These are phyloP conservation scores for Chondrilla cf. caribensis DNA, from an alignment of 37 sponge, comb jelly and placozoan genomes.

Conservation along the genomic window DNA sequence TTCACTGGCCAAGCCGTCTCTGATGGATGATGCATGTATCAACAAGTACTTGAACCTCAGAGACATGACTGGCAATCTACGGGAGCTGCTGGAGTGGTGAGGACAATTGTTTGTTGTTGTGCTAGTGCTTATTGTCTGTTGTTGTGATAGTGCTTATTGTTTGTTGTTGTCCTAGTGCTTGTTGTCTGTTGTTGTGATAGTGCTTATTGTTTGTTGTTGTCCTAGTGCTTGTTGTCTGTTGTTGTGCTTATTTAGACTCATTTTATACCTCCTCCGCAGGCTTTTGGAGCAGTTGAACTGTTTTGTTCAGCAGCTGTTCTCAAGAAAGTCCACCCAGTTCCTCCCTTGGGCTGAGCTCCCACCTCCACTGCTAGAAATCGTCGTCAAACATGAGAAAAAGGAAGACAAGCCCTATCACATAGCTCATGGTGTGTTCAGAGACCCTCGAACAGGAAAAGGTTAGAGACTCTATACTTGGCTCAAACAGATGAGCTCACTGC, in stretches of 20 bases:
- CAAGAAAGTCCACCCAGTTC: constrained; percentile 29
- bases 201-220: not conserved
- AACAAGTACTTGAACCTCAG: constrained; percentile 54
- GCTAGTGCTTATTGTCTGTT: not conserved
- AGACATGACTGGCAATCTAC: constrained; percentile 40
- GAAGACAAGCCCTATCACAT: constrained; percentile 9
- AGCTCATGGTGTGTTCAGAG: constrained; percentile 67
- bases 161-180: not conserved
- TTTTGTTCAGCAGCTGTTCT: constrained; percentile 71
- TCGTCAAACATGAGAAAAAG: too few species aligned
- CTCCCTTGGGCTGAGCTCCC: constrained; percentile 74
- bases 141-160: not conserved
- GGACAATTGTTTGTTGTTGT: too few species aligned
- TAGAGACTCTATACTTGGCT: too few species aligned
- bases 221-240: not conserved
- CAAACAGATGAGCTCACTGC: too few species aligned
- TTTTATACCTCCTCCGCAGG: constrained; percentile 12
- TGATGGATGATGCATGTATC: constrained; percentile 26
- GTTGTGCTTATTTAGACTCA: not conserved
- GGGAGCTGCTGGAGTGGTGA: constrained; percentile 68
- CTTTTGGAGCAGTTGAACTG: constrained; percentile 60
- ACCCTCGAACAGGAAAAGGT: constrained; percentile 89
- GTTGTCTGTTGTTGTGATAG: not conserved
- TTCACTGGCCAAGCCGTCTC: constrained; percentile 71
- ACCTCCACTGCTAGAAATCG: not conserved